Conservation (phyloP, 2,797 vertebrate genomes). For the Siniperca undulata region DNA sequence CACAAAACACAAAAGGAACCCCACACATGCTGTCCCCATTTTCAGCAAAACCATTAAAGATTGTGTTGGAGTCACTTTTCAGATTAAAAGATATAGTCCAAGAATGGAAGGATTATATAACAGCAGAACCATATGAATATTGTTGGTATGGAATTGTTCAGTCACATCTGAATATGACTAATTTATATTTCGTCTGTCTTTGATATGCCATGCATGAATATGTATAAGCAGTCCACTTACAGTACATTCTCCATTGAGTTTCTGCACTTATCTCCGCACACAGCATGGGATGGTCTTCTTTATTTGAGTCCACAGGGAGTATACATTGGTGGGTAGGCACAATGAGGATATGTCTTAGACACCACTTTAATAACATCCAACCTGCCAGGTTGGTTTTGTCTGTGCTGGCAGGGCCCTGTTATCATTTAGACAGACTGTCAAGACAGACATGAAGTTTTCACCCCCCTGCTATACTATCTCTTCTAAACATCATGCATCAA, state of each 20-base stretch:
- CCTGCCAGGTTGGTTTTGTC: slow-evolving; percentile 63
- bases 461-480: slow-evolving; percentile 58
- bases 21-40: background rate
- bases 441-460: slow-evolving; percentile 62
- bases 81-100: slow-evolving; percentile 19
- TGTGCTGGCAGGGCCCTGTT: slow-evolving; percentile 55
- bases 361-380: slow-evolving; percentile 61
- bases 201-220: slow-evolving; percentile 12
- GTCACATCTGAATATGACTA: slow-evolving; percentile 23
- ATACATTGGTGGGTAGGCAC: slow-evolving; percentile 37
- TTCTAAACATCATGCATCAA: slow-evolving; percentile 73
- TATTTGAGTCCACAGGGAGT: slow-evolving; percentile 34
- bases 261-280: slow-evolving; percentile 45
- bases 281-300: slow-evolving; percentile 27
- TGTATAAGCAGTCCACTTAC: slow-evolving; percentile 5
- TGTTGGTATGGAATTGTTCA: slow-evolving; percentile 12
- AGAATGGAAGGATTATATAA: slow-evolving; percentile 23
- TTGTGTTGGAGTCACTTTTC: slow-evolving; percentile 12
- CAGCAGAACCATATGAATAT: background rate
- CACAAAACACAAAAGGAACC: slow-evolving; percentile 10
- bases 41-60: slow-evolving; percentile 12
- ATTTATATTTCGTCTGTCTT: slow-evolving; percentile 17
- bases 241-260: slow-evolving; percentile 22
- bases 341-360: slow-evolving; percentile 47
- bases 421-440: slow-evolving; percentile 70